Base-by-base conservation (phyloP, 1,140 invertebrate genomes). In the Tetramorium simillimum region DNA sequence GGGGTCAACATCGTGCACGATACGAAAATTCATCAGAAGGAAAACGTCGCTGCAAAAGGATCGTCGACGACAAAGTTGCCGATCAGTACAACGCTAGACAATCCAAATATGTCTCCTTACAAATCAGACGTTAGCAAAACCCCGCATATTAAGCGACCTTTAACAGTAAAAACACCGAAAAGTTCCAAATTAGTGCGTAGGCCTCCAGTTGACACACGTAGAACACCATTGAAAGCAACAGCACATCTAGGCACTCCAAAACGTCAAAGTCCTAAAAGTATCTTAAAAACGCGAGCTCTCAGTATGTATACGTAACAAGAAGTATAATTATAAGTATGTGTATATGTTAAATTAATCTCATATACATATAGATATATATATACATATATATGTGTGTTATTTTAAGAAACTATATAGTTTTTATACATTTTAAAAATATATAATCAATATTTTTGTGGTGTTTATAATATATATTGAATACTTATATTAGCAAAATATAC, bases 161-260 rank as follows among this genome's bases (percentile, higher is more conserved):
- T 95, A 28, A 88, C 92, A n/a, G 77, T 93, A 1, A 95, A 94
- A 70, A 95, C 94, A 0, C 95, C 95, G 2, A 94, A 92, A 72
- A 95, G 94, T 81, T 91, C 93, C 0, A 95, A 93, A 6, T 81
- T 95, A 21, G 90, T 89, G 2, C 92, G 94, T 33, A 92, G 92
- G 49, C 86, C 92, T 5, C 82, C 89, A 1, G 72, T 93, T 0
- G 93, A 94, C 28, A 90, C 93, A 24, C 93, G 93, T 75, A 93
- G 94, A 78, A 95, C 95, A 5, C 95, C 95, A 5, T 70, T 95
- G 56, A 95, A 95, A 76, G 95, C 95, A 1, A 93, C 94, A 21
- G 63, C 89, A 53, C 93, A 94, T n/a, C 91, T 94, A 37, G 88
- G 86, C 28, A 93, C 94, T 6, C 93, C 94, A 0, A 95, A 93